Evolutionary conservation across 2,797 vertebrate species (phyloP), one percentile per base, ranked within the genome.

Genomic region (Tinamus major): DNA sequence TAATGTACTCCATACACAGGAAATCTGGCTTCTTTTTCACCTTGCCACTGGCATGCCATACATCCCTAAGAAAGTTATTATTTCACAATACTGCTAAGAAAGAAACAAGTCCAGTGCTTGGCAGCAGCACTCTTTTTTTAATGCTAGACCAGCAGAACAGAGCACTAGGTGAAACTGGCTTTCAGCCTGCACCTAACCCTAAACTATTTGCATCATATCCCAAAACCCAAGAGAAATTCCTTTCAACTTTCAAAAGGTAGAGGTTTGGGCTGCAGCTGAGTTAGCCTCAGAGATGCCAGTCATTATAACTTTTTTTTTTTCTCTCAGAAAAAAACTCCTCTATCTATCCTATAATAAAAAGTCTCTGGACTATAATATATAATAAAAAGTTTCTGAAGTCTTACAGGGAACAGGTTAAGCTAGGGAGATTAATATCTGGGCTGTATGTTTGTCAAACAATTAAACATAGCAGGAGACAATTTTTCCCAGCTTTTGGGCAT

Each of bases 361-460:
- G n/a, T n/a, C n/a, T n/a, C n/a, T n/a, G n/a, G n/a, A n/a, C n/a
- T n/a, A n/a, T n/a, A n/a, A n/a, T n/a, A n/a, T n/a, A n/a, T n/a
- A n/a, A n/a, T 78, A 90, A 20, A 68, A 56, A 85, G 1, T n/a
- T 89, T 84, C 81, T 82, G 68, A 85, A 94, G 81, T 81, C 86
- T 33, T 87, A 67, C 64, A 87, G 46, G 86, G 61, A 93, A 92
- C 44, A 88, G 64, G 68, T 7, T 77, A 71, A 63, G 44, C 42
- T 89, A 42, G 59, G 83, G 79, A 1, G 72, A 95, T 83, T 83
- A 83, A 91, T 87, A 96, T 94, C 94, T 93, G 77, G 41, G 33
- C 9, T 85, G 78, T 83, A 21, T 42, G 27, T 72, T 91, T 80
- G 65, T 65, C 55, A 83, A 89, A 65, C 37, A 93, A 90, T 63